Evolutionary conservation across 2,888 invertebrate species (phyloP), one percentile per base, ranked within the genome.

Genomic region (Drosophila crucigera): DNA sequence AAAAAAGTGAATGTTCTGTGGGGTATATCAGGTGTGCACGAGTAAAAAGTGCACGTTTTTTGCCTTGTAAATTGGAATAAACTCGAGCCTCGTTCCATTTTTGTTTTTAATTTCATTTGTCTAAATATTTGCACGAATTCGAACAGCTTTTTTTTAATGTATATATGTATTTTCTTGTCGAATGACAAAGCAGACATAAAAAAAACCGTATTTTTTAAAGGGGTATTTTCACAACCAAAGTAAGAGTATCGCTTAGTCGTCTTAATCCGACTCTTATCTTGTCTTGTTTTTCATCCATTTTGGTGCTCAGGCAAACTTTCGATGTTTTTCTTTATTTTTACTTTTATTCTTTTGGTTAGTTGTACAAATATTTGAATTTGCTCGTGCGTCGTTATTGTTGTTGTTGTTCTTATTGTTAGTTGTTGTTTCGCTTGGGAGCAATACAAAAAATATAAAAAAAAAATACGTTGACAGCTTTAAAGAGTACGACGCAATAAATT

Each of bases 401-500:
- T 22, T 49, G 49, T 49, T 14, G 7, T 49, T 33, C 4, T 16
- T 25, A 14, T 37, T 55, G 28, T 30, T 56, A n/a, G n/a, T 39
- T 41, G 25, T 41, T 62, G 25, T 60, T 67, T 53, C 28, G 39
- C 28, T 35, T 41, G 30, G 58, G 22, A 56, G 56, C 14, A 65
- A 52, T 49, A 56, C 31, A 41, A 37, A 28, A 9, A 31, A 41
- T n/a, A 43, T 19, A 25, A 2, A 59, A 22, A 31, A 58, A 22
- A 31, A 58, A 22, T n/a, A 53, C 37, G 33, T 37, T 52, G 49
- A 9, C n/a, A 47, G 52, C 35, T 35, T 25, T 19, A 62, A 64
- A 59, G 56, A 68, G 69, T 81, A 71, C 72, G 82, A 71, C 82
- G 82, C 77, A 82, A 80, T 80, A 63, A 65, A 77, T 77, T 73